phyloP scores from a whole-genome alignment of 2,888 invertebrate species.

The Acleris literana region DNA sequence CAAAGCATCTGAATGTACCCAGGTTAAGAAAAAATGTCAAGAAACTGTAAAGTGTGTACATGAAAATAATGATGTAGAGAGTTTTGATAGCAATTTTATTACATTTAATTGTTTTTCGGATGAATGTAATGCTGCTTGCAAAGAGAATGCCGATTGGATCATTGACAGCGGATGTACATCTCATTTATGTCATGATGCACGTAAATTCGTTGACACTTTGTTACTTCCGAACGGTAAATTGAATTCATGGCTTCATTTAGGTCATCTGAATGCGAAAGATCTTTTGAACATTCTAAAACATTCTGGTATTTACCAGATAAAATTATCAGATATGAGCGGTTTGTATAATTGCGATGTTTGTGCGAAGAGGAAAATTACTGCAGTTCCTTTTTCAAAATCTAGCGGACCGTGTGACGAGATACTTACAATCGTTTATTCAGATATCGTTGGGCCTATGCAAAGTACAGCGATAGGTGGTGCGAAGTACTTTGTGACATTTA shows the following conservation, averaged over 20 bases:
- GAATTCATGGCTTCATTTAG: neutral
- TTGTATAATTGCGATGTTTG: slow-evolving; percentile 2
- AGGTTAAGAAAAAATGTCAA: neutral
- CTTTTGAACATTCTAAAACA: neutral
- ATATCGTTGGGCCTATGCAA: no score
- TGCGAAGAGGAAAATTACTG: neutral
- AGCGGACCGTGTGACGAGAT: no score
- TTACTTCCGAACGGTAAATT: neutral
- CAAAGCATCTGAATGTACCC: slow-evolving; percentile 5
- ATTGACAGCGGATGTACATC: slow-evolving; percentile 14
- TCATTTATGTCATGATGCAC: slow-evolving; percentile 7
- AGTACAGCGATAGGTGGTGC: no score
- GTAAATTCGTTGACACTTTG: slow-evolving; percentile 2
- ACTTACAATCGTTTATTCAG: no score
- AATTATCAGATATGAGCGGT: neutral
- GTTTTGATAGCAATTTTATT: no score
- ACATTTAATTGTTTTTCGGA: neutral
- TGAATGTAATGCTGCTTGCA: slow-evolving; percentile 9
- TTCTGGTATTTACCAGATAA: neutral
- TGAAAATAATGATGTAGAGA: no score
- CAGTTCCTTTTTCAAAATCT: no score
- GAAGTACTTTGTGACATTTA: neutral
- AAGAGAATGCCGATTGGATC: slow-evolving; percentile 4
- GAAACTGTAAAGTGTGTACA: no score
- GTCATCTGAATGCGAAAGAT: slow-evolving; percentile 5